Percentiles rank a stretch among this genome's conserved stretches.
Evolutionary conservation across 2,797 vertebrate genomes (phyloP).

Genomic region (Gymnothorax reevesii): DNA sequence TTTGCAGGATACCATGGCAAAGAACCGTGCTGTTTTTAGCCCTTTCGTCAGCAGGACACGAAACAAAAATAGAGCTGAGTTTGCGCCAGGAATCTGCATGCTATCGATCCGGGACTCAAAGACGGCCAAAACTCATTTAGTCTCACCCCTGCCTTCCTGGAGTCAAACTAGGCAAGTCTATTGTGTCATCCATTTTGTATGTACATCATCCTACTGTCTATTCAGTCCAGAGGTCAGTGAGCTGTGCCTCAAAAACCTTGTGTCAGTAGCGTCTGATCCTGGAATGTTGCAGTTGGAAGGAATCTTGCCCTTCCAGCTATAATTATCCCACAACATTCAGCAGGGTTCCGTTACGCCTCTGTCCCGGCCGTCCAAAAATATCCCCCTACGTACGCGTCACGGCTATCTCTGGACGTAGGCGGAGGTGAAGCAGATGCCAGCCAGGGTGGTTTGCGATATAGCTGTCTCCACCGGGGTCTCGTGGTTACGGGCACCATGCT

Average conservation of each 20-base stretch:
- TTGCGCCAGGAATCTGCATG: constrained; percentile 53
- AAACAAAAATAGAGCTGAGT: constrained; percentile 61
- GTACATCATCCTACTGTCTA: constrained; percentile 52
- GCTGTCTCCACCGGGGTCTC: constrained; percentile 60
- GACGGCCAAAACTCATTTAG: constrained; percentile 44
- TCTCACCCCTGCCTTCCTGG: constrained; percentile 52
- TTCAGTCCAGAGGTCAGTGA: constrained; percentile 58
- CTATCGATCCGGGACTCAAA: constrained; percentile 45
- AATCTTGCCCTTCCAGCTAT: constrained; percentile 68
- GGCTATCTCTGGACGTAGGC: constrained; percentile 54
- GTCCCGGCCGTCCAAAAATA: constrained; percentile 64
- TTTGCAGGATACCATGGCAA: constrained; percentile 28
- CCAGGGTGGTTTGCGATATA: constrained; percentile 41
- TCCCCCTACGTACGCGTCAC: constrained; percentile 64
- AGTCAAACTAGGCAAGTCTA: constrained; percentile 5
- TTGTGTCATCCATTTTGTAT: constrained; percentile 35
- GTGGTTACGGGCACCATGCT: constrained; percentile 58
- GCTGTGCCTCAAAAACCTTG: constrained; percentile 57
- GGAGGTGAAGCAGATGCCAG: constrained; percentile 57
- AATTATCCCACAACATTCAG: constrained; percentile 60
- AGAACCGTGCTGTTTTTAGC: constrained; percentile 58
- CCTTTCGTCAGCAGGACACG: constrained; percentile 50
- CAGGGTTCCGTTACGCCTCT: constrained; percentile 58
- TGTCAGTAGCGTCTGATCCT: constrained; percentile 66
- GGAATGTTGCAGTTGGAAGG: constrained; percentile 66